phyloP scores from a whole-genome alignment of 35 echinoderm and acorn worm genomes.

The Apostichopus californicus region DNA sequence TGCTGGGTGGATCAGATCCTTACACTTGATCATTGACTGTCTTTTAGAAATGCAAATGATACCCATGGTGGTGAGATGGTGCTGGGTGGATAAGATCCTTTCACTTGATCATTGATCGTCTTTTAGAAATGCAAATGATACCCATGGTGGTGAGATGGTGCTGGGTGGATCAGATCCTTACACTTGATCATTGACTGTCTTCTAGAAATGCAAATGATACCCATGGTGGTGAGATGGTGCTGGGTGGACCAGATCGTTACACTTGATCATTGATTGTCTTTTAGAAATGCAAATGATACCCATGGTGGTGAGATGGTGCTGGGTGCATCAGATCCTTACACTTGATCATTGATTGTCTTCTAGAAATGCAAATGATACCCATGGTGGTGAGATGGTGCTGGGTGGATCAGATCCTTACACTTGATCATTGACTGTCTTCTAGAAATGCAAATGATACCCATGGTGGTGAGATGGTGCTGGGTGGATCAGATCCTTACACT shows the following conservation, averaged over 20 bases:
- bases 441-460: too few species aligned
- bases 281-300: constrained; percentile 59
- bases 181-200: too few species aligned
- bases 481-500: neutral
- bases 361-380: too few species aligned
- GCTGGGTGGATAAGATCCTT: constrained; percentile 71
- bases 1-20: neutral
- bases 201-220: too few species aligned
- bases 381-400: too few species aligned
- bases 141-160: too few species aligned
- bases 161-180: neutral
- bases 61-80: constrained; percentile 65
- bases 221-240: neutral
- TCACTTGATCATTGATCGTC: too few species aligned
- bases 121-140: too few species aligned
- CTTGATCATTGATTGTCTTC: too few species aligned
- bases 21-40: neutral
- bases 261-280: neutral
- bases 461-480: neutral
- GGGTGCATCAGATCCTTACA: constrained; percentile 65
- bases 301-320: constrained; percentile 67
- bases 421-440: too few species aligned
- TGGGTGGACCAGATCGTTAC: neutral
- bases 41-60: constrained; percentile 56
- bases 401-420: neutral